Base-by-base conservation (phyloP, 2,888 invertebrate species). In the Tridacna gigas region DNA sequence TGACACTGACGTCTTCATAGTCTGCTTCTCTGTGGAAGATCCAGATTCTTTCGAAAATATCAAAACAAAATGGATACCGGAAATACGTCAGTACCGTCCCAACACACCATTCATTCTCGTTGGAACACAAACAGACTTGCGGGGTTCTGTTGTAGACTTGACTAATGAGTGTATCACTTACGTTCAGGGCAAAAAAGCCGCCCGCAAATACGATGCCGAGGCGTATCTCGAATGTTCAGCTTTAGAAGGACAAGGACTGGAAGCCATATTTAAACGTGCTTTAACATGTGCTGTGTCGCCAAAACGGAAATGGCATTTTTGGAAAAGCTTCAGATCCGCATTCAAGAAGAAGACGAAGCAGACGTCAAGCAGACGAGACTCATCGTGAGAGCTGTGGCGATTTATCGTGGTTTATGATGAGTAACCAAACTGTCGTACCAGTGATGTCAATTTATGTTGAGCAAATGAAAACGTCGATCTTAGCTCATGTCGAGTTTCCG, bases 1-100 rank as follows among this genome's bases (percentile, higher is more conserved):
- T 82, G 90, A 91, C 84, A 91, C 93, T 0, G 93, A 93, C 80
- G 89, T 93, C 11, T 93, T 93, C 83, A 80, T 93, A 65, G 89
- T 93, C 51, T 93, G 93, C 80, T 93, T 91, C 84, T 92, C 92
- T 0, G 90, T 92, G 18, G 90, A 87, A 37, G 89, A 89, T 60
- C 86, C 88, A 15, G 91, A 91, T 77, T 92, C 92, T 11, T 91
- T 91, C 80, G 89, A 90, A 79, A 93, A 93, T 83, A 89, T 92
- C 18, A 86, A 89, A 80, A 84, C 88, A 45, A 90, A 90, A 83
- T 93, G 93, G 93, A 80, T 92, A 20, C 90, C 91, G 28, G 93
- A 93, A 86, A 89, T 93, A 26, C 89, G 89, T 74, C 88, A 91
- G 25, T 92, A 90, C 82, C 86, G 89, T 45, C 93, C 93, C 1